phyloP scores from a whole-genome alignment of 2,888 invertebrate species.

The Heliconius charithonia region DNA sequence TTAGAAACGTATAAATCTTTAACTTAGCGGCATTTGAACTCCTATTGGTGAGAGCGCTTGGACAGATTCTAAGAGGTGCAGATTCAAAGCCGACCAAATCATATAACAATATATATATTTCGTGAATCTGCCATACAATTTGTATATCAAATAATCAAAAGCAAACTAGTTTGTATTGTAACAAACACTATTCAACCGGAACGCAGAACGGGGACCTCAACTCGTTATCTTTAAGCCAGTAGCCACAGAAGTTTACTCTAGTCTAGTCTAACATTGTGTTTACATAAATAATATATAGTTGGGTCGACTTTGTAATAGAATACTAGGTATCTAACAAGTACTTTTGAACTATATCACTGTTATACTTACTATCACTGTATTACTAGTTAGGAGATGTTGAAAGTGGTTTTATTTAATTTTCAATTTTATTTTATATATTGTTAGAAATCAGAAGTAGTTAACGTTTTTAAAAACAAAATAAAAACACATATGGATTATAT shows the following conservation, averaged over 20 bases:
- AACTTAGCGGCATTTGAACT: not conserved
- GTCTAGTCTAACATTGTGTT: not conserved
- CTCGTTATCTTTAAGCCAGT: conserved; percentile 24
- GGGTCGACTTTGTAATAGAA: conserved; percentile 14
- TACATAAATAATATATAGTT: conserved; percentile 17
- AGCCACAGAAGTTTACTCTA: conserved; percentile 15
- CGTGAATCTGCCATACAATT: not conserved
- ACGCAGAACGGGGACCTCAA: conserved; percentile 19
- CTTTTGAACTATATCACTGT: not conserved
- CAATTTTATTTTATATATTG: too few relatives aligned
- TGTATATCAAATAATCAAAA: conserved; percentile 23
- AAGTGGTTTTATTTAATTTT: too few relatives aligned
- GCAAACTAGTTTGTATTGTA: conserved; percentile 18
- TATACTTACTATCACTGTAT: too few relatives aligned
- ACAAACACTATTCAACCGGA: conserved; percentile 21
- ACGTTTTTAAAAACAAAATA: too few relatives aligned
- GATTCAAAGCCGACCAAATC: too few relatives aligned
- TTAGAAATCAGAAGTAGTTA: too few relatives aligned
- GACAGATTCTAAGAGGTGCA: too few relatives aligned
- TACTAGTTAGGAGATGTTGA: too few relatives aligned
- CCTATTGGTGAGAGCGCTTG: too few relatives aligned
- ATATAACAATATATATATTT: too few relatives aligned
- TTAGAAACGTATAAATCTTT: not conserved
- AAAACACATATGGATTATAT: too few relatives aligned
- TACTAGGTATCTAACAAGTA: not conserved